Conservation (phyloP, 2,113 vertebrate species). For the Atractosteus spatula region DNA sequence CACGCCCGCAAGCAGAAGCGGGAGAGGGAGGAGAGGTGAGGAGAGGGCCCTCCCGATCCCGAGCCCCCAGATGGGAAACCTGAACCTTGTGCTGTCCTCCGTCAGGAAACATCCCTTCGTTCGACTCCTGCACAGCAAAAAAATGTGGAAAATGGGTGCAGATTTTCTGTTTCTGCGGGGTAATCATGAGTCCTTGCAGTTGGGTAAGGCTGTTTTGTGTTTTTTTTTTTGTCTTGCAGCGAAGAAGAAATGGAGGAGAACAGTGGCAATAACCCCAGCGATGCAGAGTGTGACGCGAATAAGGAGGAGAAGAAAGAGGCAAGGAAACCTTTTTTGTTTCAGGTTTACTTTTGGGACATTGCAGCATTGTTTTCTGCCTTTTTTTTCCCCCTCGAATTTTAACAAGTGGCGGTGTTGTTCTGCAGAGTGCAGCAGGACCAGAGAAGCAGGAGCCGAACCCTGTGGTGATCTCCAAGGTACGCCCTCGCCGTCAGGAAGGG, state of each 20-base stretch:
- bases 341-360: no score
- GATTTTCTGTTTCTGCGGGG: background rate
- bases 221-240: conserved; percentile 66
- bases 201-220: no score
- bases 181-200: no score
- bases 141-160: background rate
- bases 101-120: background rate
- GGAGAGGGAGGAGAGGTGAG: conserved; percentile 85
- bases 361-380: no score
- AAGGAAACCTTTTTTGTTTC: background rate
- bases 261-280: conserved; percentile 66
- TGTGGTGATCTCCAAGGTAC: conserved; percentile 51
- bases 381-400: background rate
- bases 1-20: conserved; percentile 90
- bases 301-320: conserved; percentile 93
- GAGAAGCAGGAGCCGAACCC: conserved; percentile 54
- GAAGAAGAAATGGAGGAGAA: conserved; percentile 85
- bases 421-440: conserved; percentile 41
- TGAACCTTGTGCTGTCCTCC: background rate
- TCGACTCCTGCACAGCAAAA: no score
- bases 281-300: conserved; percentile 74
- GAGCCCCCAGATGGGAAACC: background rate
- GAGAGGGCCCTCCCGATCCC: background rate
- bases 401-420: background rate
- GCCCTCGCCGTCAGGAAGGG: background rate